Conservation (phyloP, 1,140 invertebrate genomes). For the Euborellia annulipes region DNA sequence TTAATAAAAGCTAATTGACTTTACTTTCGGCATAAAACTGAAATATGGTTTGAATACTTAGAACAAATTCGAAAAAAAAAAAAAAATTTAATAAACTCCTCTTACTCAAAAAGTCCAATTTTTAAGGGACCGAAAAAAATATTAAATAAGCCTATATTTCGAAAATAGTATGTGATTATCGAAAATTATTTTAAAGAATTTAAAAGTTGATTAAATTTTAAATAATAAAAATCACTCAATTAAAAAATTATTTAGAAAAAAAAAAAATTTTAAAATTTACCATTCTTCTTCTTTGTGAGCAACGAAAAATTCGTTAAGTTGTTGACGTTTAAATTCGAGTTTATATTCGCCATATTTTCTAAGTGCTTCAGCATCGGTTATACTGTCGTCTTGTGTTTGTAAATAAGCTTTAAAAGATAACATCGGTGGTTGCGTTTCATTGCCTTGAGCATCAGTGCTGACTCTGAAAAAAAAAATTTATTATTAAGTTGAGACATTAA, state of each 20-base stretch:
- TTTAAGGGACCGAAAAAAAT: too few relatives aligned
- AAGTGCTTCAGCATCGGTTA: slow-evolving; percentile 92
- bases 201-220: not conserved
- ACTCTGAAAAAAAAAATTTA: slow-evolving; percentile 18
- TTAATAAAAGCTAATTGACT: too few relatives aligned
- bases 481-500: not conserved
- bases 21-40: too few relatives aligned
- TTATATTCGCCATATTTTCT: slow-evolving; percentile 98
- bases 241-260: not conserved
- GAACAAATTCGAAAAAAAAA: too few relatives aligned
- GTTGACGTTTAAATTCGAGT: slow-evolving; percentile 86
- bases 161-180: slow-evolving; percentile 1
- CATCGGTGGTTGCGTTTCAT: slow-evolving; percentile 79
- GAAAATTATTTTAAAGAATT: too few relatives aligned
- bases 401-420: slow-evolving; percentile 96
- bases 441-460: slow-evolving; percentile 28
- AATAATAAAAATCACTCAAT: not conserved
- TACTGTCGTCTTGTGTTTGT: slow-evolving; percentile 89
- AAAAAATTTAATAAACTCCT: too few relatives aligned
- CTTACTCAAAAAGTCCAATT: too few relatives aligned
- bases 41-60: too few relatives aligned
- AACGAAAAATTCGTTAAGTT: slow-evolving; percentile 97
- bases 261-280: slow-evolving; percentile 39
- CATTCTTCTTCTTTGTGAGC: slow-evolving; percentile 99
- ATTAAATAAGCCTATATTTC: not conserved